phyloP scores from a whole-genome alignment of 2,888 invertebrate genomes.

The Euzetes globulus region DNA sequence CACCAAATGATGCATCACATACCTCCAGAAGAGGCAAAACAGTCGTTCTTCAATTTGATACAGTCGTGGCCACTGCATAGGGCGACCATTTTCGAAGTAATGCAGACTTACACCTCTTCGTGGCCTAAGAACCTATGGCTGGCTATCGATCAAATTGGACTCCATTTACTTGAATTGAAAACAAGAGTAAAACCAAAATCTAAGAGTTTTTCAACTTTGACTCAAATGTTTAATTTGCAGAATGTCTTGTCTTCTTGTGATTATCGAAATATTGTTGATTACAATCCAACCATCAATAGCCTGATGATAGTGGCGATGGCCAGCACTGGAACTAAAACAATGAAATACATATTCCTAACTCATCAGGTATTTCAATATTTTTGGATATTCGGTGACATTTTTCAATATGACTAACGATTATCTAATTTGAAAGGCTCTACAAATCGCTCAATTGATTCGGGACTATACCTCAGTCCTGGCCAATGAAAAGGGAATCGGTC shows the following conservation, averaged over 20 bases:
- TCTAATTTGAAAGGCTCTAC: slow-evolving; percentile 63
- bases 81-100: slow-evolving; percentile 89
- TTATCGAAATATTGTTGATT: slow-evolving; percentile 77
- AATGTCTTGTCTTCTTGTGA: slow-evolving; percentile 84
- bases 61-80: slow-evolving; percentile 87
- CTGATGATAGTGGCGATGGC: slow-evolving; percentile 74
- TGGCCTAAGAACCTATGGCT: slow-evolving; percentile 89
- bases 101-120: slow-evolving; percentile 93
- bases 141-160: slow-evolving; percentile 82
- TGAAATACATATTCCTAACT: slow-evolving; percentile 85
- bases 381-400: background rate
- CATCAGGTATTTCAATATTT: slow-evolving; percentile 60
- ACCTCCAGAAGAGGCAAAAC: slow-evolving; percentile 75
- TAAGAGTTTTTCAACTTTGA: background rate
- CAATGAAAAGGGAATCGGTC: slow-evolving; percentile 36
- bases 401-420: background rate
- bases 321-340: slow-evolving; percentile 75
- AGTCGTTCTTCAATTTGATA: slow-evolving; percentile 82
- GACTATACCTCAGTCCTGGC: slow-evolving; percentile 68
- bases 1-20: slow-evolving; percentile 84
- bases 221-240: slow-evolving; percentile 48
- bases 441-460: slow-evolving; percentile 82
- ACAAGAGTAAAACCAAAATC: slow-evolving; percentile 51
- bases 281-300: slow-evolving; percentile 83
- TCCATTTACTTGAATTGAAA: slow-evolving; percentile 79